Conservation (phyloP, 2,888 invertebrate species). For the Drosophila percnosoma region DNA sequence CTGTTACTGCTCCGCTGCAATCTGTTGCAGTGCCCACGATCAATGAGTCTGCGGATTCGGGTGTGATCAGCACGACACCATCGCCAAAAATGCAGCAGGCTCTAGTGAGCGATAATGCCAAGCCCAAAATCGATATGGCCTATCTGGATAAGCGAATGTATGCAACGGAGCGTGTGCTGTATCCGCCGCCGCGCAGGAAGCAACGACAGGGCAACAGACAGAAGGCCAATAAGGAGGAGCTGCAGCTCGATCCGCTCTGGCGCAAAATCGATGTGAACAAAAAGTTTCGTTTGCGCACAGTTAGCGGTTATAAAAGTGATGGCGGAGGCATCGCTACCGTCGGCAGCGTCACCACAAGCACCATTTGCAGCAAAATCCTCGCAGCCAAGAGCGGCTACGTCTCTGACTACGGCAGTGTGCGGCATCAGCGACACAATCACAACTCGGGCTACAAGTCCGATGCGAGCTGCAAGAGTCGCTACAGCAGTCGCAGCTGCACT, state of each 20-base stretch:
- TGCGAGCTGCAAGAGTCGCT: conserved; percentile 87
- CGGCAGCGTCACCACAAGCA: conserved; percentile 72
- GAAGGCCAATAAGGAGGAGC: conserved; percentile 86
- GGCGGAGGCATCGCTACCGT: conserved; percentile 81
- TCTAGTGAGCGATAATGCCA: conserved; percentile 61
- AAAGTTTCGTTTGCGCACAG: conserved; percentile 87
- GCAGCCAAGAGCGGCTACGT: conserved; percentile 86
- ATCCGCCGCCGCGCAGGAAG: conserved; percentile 91
- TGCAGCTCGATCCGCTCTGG: conserved; percentile 88
- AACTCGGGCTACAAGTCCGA: conserved; percentile 88
- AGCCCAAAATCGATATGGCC: conserved; percentile 82
- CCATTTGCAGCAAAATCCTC: conserved; percentile 85
- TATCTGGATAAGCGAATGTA: conserved; percentile 89
- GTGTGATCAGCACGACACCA: conserved; percentile 88
- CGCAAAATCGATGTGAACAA: conserved; percentile 88
- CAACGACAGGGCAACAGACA: conserved; percentile 87
- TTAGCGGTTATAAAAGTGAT: conserved; percentile 88
- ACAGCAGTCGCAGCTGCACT: conserved; percentile 86
- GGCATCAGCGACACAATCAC: conserved; percentile 73
- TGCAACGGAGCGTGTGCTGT: conserved; percentile 90
- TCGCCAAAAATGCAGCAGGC: conserved; percentile 87
- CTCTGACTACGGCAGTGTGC: conserved; percentile 86
- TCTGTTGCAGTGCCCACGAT: conserved; percentile 80
- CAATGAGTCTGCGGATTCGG: conserved; percentile 93
- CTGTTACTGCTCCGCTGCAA: conserved; percentile 13